Percentiles rank a stretch among this genome's conserved stretches.
These are phyloP conservation scores for Liodrosophila aerea DNA, from an alignment of 2,888 invertebrate genomes.

Conservation along the genomic window DNA sequence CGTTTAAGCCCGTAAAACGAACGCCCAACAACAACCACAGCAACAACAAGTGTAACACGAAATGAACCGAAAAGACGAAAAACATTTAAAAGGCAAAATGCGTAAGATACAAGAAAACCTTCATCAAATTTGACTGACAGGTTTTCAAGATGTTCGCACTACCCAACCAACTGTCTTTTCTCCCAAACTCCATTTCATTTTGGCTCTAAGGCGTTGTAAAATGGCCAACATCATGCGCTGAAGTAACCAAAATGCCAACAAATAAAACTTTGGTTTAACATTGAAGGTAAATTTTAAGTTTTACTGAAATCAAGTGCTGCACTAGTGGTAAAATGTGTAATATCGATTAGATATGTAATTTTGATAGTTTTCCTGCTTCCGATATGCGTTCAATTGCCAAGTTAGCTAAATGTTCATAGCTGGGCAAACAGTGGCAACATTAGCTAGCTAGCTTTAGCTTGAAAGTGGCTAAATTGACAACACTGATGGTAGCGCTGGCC, in stretches of 20 bases:
- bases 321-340: no score
- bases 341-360: no score
- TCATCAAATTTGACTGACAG: constrained; percentile 81
- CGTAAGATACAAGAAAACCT: constrained; percentile 65
- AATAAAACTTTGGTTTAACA: not conserved
- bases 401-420: no score
- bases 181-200: constrained; percentile 54
- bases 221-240: constrained; percentile 46
- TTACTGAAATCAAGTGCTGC: no score
- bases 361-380: no score
- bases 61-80: constrained; percentile 36
- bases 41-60: constrained; percentile 33
- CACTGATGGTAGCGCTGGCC: no score
- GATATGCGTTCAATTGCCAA: no score
- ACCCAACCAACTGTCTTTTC: constrained; percentile 35
- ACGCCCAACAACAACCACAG: constrained; percentile 28
- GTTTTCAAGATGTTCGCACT: constrained; percentile 81
- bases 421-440: no score
- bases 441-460: no score
- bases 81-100: constrained; percentile 69
- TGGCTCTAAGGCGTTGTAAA: constrained; percentile 33
- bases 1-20: constrained; percentile 56
- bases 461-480: no score
- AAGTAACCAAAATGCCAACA: not conserved
- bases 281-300: not conserved